A percentile compares a stretch with the other conserved stretches of the same genome.
Conservation (phyloP, 2,888 invertebrate species). For the Desoria tigrina region DNA sequence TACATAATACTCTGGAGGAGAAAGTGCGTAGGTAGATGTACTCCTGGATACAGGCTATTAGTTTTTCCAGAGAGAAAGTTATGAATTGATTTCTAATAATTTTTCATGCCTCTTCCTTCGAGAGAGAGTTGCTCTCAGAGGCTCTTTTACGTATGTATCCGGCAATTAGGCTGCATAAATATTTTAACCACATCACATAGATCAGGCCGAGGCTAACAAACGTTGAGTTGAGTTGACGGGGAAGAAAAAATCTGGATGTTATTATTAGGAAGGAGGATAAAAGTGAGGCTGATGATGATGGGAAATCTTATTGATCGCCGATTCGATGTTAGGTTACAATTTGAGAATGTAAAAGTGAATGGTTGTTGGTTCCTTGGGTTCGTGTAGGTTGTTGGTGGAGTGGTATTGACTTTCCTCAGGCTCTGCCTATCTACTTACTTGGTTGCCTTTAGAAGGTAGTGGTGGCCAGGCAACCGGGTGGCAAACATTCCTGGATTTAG, state of each 20-base stretch:
- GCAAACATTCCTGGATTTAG: conserved; percentile 46
- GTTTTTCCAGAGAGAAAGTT: conserved; percentile 22
- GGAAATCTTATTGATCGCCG: conserved; percentile 31
- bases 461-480: conserved; percentile 49
- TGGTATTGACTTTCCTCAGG: conserved; percentile 15
- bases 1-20: background rate
- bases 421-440: background rate
- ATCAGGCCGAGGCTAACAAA: background rate
- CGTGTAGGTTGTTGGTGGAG: conserved; percentile 1
- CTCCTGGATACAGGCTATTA: conserved; percentile 2
- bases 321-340: conserved; percentile 17
- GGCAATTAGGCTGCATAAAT: conserved; percentile 23
- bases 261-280: background rate
- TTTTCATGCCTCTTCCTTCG: background rate
- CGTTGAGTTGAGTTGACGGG: background rate
- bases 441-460: conserved; percentile 14
- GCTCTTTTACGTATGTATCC: background rate
- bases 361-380: no score
- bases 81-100: conserved; percentile 27
- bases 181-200: conserved; percentile 16
- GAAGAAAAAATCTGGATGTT: conserved; percentile 9
- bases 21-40: background rate
- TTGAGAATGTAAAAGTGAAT: conserved; percentile 16
- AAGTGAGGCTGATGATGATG: conserved; percentile 15
- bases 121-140: background rate